Evolutionary conservation across 2,113 vertebrate genomes (phyloP).

Genomic region (Halcyon malimbica): DNA sequence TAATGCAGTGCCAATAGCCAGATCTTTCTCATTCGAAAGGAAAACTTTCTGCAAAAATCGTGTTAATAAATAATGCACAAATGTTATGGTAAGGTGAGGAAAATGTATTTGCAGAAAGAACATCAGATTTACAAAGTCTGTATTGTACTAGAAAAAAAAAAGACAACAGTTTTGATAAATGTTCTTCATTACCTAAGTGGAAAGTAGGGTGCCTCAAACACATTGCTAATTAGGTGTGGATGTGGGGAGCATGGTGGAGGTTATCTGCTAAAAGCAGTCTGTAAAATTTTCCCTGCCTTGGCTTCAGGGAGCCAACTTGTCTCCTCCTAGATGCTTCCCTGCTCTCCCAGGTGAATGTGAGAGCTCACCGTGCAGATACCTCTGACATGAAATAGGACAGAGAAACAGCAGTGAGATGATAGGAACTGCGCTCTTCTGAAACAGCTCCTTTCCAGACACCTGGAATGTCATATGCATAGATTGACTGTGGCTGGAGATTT

Average conservation of each 20-base stretch:
- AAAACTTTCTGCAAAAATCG: background rate
- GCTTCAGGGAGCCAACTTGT: background rate
- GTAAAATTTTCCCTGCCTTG: background rate
- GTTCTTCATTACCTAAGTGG: background rate
- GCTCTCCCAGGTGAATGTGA: background rate
- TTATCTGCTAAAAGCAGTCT: background rate
- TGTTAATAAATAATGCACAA: background rate
- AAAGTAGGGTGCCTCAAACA: background rate
- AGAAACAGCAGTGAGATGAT: fast-evolving
- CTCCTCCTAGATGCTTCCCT: background rate
- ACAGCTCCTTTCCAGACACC: background rate
- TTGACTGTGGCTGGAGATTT: background rate
- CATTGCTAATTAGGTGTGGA: background rate
- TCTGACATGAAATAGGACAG: background rate
- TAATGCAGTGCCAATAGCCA: background rate
- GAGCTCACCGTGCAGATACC: background rate
- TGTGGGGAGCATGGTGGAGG: background rate
- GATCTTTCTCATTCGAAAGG: background rate
- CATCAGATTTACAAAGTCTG: background rate
- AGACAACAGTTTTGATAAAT: background rate
- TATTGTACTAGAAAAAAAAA: background rate
- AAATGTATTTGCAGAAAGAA: background rate
- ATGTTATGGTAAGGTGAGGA: background rate
- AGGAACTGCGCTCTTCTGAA: background rate
- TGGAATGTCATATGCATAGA: fast-evolving